Base-by-base conservation (phyloP, 2,113 vertebrate species). In the Dendrocopos noguchii region DNA sequence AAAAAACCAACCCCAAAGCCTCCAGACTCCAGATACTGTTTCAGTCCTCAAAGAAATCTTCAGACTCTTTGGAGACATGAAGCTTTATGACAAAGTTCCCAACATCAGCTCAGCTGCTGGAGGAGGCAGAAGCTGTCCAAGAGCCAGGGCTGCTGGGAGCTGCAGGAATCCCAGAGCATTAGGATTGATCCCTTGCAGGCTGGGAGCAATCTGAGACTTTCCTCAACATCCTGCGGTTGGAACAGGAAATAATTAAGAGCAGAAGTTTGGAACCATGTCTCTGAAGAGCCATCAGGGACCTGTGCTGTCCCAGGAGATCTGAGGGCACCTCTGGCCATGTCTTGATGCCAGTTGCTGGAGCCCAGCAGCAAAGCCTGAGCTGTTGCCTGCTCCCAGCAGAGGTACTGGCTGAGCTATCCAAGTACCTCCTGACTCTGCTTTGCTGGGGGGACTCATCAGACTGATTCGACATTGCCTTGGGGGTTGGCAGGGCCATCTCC, bases 181-280 rank as follows among this genome's bases (percentile, higher is more conserved):
- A 15, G 44, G n/a, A 52, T 5, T 1, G 72, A 80, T 7, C 56
- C 65, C 57, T 44, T n/a, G 5, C 39, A 61, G 60, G 18, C 24
- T 83, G 93, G 46, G 47, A 75, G 42, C 46, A 75, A 52, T 1
- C 33, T 1, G 8, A 84, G 73, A 24, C 46, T 11, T 25, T 70
- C 12, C 29, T 57, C 1, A 5, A 71, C 39, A 56, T 1, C 84
- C 84, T 28, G 21, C 0, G 0, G 34, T 47, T 57, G 57, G 27
- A 76, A 20, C 0, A 7, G n/a, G 66, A 28, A 50, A 63, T 24
- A 63, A 83, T 22, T 0, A 42, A 66, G 42, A 57, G 56, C 64
- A 57, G 56, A n/a, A 47, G 17, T 7, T 7, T 1, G 10, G 72
- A 70, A 55, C 64, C 8, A 24, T 1, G 0, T 0, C 46, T 31